phyloP scores from a whole-genome alignment of 2,797 vertebrate species.

The Sus cebifrons region DNA sequence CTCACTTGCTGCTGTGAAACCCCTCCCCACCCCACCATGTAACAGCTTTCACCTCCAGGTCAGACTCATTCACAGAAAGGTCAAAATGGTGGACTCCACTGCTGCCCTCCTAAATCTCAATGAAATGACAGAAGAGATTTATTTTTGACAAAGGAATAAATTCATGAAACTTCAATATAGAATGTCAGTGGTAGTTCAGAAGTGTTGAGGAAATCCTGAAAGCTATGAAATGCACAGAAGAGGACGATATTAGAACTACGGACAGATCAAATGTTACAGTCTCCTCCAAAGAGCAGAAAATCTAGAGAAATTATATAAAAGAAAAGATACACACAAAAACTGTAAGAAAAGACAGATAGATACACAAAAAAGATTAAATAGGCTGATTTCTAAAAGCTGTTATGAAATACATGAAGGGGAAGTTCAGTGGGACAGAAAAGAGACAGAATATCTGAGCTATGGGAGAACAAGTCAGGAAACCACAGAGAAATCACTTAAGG shows the following conservation, averaged over 20 bases:
- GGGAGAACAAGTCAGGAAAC: background rate
- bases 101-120: background rate
- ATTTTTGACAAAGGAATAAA: background rate
- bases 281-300: background rate
- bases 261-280: background rate
- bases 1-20: background rate
- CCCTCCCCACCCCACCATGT: background rate
- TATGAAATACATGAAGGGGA: background rate
- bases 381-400: background rate
- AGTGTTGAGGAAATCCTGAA: background rate
- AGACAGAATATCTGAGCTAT: background rate
- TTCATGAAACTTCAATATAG: background rate
- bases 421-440: background rate
- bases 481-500: background rate
- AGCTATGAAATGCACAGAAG: background rate
- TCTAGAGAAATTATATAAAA: background rate
- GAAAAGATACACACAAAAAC: background rate
- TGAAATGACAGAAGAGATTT: slow-evolving; percentile 13
- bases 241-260: background rate
- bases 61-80: background rate
- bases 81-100: background rate
- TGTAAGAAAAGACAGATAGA: background rate
- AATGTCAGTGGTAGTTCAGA: background rate
- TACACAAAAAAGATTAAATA: background rate
- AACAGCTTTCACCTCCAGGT: background rate